A percentile compares a stretch with the other conserved stretches of the same genome.
phyloP scores from a whole-genome alignment of 2,888 invertebrate genomes.

The Ischnura elegans region DNA sequence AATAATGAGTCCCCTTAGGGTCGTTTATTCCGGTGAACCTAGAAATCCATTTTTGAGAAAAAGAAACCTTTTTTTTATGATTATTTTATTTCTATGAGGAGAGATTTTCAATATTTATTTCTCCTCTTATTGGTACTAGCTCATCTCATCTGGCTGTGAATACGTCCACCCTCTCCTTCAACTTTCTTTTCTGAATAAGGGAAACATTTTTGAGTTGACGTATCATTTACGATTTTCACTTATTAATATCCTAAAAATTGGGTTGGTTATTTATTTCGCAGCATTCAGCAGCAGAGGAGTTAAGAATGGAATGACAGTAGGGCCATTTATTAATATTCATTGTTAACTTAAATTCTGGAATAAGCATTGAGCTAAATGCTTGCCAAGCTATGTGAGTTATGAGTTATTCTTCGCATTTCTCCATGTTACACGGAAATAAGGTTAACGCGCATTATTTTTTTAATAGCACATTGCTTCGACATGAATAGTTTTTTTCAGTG shows the following conservation, averaged over 20 bases:
- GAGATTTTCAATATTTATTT: background rate
- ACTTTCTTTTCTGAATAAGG: background rate
- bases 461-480: no score
- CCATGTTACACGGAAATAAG: no score
- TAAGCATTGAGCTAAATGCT: no score
- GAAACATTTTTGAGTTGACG: background rate
- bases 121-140: background rate
- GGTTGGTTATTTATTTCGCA: background rate
- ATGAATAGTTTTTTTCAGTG: no score
- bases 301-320: no score
- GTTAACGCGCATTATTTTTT: no score
- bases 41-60: slow-evolving; percentile 15
- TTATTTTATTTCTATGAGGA: background rate
- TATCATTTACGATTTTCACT: background rate
- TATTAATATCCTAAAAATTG: background rate
- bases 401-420: no score
- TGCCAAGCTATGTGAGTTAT: no score
- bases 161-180: background rate
- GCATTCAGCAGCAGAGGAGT: no score
- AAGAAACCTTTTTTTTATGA: background rate
- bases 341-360: no score
- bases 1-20: slow-evolving; percentile 16
- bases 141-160: background rate
- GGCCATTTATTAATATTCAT: no score
- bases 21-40: slow-evolving; percentile 11